Conservation (phyloP, 1,140 invertebrate species). For the Eupristina koningsbergeri region DNA sequence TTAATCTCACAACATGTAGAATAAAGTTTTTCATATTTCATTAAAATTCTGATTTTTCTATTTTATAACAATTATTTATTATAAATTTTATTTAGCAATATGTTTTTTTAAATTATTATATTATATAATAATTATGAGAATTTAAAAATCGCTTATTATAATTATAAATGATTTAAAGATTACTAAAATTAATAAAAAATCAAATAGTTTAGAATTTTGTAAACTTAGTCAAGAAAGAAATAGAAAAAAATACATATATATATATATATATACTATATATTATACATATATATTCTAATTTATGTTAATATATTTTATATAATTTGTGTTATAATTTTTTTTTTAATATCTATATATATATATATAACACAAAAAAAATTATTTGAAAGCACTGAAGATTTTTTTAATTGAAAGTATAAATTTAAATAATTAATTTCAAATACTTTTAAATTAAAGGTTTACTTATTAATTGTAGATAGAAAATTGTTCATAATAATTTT, state of each 20-base stretch:
- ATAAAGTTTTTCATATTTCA: constrained; percentile 35
- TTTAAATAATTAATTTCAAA: constrained; percentile 17
- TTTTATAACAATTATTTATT: constrained; percentile 44
- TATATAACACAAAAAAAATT: neutral
- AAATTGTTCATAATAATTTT: neutral
- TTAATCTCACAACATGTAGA: constrained; percentile 42
- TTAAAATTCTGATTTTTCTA: constrained; percentile 41
- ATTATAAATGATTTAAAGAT: constrained; percentile 37
- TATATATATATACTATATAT: too few species aligned
- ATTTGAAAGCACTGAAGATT: neutral
- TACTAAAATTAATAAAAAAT: constrained; percentile 29
- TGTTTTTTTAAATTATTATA: constrained; percentile 14
- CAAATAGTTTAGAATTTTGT: constrained; percentile 21
- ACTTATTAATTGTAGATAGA: constrained; percentile 11
- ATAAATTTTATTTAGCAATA: constrained; percentile 38
- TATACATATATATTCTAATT: too few species aligned
- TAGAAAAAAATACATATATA: neutral
- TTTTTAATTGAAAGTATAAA: constrained; percentile 1
- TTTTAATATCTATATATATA: too few species aligned
- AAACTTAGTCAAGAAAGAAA: constrained; percentile 34
- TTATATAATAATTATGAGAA: constrained; percentile 23
- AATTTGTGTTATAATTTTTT: too few species aligned
- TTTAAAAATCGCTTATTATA: constrained; percentile 19
- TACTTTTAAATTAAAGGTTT: neutral
- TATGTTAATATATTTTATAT: too few species aligned